Base-by-base conservation (phyloP, 2,888 invertebrate genomes). In the Dermolepida albohirtum region DNA sequence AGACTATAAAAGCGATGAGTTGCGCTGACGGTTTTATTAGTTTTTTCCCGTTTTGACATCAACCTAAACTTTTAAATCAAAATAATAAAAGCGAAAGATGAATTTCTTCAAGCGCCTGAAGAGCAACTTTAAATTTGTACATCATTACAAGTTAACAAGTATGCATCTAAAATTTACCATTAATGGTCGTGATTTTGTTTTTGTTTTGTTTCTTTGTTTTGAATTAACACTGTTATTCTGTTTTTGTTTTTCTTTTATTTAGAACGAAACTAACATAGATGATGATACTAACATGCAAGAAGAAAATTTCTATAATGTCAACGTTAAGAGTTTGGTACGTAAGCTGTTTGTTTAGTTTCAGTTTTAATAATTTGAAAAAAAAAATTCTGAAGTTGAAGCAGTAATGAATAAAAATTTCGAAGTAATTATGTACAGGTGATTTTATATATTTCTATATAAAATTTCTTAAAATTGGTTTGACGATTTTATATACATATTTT, bases 251-350 rank as follows among this genome's bases (percentile, higher is more conserved):
- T 62, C 63, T 71, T 69, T 27, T 44, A 75, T 79, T 74, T 77
- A 77, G 78, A 73, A 69, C 74, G 76, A 75, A 68, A 73, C 74
- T 77, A 78, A 77, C 72, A 73, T 17, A 71, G 74, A 75, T 70
- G 73, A 75, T 68, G 73, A 75, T 68, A 69, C 74, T 72, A 74
- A 67, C 47, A 62, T 39, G 51, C 62, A 57, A 62, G 78, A 75
- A 64, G 80, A 80, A 64, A 76, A 77, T 68, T 84, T 87, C 78
- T 87, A 88, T 76, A 88, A 88, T 78, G 88, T 89, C 78, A 88
- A 87, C 81, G 89, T 89, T 72, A 88, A 88, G 79, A 87, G 84
- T 75, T 82, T 89, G 87, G 89, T 89, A 86, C 88, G 89, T 86
- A 70, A 66, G 16, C 27, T 62, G 65, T 66, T n/a, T n/a, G 43